Conservation (phyloP, 2,888 invertebrate genomes). For the Xiphydria camelus region DNA sequence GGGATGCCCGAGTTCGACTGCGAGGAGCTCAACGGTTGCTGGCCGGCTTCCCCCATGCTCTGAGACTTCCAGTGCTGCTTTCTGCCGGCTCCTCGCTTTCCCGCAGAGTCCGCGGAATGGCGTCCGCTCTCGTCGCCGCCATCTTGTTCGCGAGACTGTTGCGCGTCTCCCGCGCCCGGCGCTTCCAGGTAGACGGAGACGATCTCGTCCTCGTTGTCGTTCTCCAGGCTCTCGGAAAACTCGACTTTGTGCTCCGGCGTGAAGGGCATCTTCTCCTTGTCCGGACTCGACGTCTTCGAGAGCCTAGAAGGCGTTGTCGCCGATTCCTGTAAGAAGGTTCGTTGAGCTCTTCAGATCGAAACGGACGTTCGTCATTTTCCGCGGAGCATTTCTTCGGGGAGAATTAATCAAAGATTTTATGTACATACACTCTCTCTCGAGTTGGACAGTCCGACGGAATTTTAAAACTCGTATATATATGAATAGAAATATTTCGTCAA, state of each 20-base stretch:
- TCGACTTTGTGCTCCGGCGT: neutral
- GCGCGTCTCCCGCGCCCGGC: slow-evolving; percentile 19
- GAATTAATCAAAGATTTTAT: no score
- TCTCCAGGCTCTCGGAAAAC: slow-evolving; percentile 8
- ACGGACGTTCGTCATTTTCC: no score
- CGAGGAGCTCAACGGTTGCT: slow-evolving; percentile 25
- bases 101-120: slow-evolving; percentile 24
- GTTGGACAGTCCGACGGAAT: no score
- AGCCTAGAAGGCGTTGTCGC: slow-evolving; percentile 25
- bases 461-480: no score
- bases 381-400: no score
- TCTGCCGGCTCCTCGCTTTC: slow-evolving; percentile 34
- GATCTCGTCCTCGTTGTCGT: slow-evolving; percentile 30
- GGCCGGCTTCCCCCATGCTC: slow-evolving; percentile 56
- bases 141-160: slow-evolving; percentile 3
- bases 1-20: slow-evolving; percentile 20
- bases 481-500: no score
- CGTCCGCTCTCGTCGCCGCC: slow-evolving; percentile 8
- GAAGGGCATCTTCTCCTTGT: slow-evolving; percentile 31
- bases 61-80: slow-evolving; percentile 59
- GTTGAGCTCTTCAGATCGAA: no score
- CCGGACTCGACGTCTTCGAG: slow-evolving; percentile 37
- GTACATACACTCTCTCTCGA: no score
- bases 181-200: slow-evolving; percentile 36
- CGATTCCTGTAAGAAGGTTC: slow-evolving; percentile 33